These are phyloP conservation scores for Ploceus nigricollis DNA, from an alignment of 2,113 vertebrate genomes.

Conservation along the genomic window DNA sequence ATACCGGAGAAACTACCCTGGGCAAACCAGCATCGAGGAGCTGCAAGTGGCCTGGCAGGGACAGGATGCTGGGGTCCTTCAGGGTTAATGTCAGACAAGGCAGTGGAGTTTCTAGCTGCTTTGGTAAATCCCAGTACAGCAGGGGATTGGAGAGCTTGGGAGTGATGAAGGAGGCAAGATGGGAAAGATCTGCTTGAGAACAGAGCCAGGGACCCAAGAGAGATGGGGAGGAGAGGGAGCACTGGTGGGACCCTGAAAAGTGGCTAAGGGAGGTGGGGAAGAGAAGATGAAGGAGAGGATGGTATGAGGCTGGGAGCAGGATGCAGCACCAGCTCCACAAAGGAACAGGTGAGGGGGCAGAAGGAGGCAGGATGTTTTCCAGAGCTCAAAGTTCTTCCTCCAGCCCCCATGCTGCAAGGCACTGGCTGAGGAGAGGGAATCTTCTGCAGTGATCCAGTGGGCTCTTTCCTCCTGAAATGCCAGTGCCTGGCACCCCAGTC, in stretches of 20 bases:
- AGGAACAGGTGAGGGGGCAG: neutral
- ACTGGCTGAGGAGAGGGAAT: neutral
- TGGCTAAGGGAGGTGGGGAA: neutral
- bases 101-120: neutral
- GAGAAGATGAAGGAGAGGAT: neutral
- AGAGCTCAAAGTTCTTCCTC: neutral
- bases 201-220: neutral
- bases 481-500: accelerated
- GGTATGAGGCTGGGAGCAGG: neutral
- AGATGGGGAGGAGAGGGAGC: neutral
- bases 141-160: neutral
- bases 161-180: neutral
- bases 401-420: neutral
- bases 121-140: neutral
- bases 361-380: neutral
- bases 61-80: neutral
- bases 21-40: neutral
- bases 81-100: neutral
- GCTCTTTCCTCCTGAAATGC: neutral
- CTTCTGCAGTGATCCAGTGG: neutral
- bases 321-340: neutral
- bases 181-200: neutral
- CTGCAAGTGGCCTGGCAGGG: neutral
- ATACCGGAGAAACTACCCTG: neutral
- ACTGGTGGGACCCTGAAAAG: neutral